These are phyloP conservation scores for Macaria notata DNA, from an alignment of 2,888 invertebrate genomes.

Conservation along the genomic window DNA sequence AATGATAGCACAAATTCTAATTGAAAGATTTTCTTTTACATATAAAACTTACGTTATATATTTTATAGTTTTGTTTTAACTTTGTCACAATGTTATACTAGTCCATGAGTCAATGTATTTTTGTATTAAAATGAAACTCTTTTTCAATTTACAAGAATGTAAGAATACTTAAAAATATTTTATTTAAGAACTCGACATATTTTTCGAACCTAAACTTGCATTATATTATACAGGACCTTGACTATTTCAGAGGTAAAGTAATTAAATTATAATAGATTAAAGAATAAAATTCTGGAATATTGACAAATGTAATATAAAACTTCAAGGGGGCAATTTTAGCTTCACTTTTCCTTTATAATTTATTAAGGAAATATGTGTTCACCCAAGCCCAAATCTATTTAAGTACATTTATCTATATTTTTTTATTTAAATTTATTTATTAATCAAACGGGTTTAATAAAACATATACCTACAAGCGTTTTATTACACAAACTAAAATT, in stretches of 20 bases:
- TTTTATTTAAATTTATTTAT: too few species aligned
- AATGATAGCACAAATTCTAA: constrained; percentile 6
- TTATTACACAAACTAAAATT: too few species aligned
- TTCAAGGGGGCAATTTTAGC: too few species aligned
- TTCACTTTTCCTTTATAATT: too few species aligned
- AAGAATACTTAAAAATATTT: background rate
- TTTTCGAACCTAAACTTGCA: constrained; percentile 3
- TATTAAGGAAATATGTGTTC: too few species aligned
- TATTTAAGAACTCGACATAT: constrained; percentile 1
- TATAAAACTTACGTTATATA: background rate
- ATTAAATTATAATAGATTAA: too few species aligned
- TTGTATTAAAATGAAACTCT: background rate
- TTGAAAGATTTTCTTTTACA: background rate
- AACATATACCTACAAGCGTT: too few species aligned
- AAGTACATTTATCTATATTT: too few species aligned
- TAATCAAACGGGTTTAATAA: too few species aligned
- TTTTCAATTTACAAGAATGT: background rate
- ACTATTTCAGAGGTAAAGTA: background rate
- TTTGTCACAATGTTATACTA: background rate
- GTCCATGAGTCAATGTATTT: background rate
- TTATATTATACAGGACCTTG: background rate
- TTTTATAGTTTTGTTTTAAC: background rate
- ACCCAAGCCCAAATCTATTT: too few species aligned
- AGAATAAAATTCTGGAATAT: background rate
- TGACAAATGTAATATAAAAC: background rate